A percentile compares a stretch with the other conserved stretches of the same genome.
Evolutionary conservation across 2,797 vertebrate species (phyloP).

Genomic region (Platalea minor): DNA sequence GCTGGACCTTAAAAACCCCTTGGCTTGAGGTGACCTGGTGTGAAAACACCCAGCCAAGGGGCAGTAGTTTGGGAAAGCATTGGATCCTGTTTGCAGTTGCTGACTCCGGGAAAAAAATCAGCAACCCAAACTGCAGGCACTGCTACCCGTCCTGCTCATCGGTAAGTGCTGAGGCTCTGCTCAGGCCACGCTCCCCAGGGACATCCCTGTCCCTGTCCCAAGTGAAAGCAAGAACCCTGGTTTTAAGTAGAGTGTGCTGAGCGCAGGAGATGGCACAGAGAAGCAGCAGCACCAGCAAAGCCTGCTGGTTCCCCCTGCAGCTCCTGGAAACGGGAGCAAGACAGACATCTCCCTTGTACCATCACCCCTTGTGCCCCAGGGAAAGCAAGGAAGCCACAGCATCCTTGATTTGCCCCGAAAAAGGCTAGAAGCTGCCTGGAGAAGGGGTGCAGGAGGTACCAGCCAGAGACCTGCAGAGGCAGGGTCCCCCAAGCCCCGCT

Average conservation of each 20-base stretch:
- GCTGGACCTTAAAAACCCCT: no score
- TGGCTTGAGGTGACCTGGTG: not conserved
- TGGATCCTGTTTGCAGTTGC: accelerated
- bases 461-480: not conserved
- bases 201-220: not conserved
- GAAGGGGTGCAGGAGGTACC: not conserved
- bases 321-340: accelerated
- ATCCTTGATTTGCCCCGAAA: not conserved
- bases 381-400: not conserved
- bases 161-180: not conserved
- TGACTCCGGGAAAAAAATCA: no score
- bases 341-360: not conserved
- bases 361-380: accelerated
- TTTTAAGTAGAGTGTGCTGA: not conserved
- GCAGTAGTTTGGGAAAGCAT: not conserved
- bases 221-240: not conserved
- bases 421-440: not conserved
- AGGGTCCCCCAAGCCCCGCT: accelerated
- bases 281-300: not conserved
- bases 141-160: no score
- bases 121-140: not conserved
- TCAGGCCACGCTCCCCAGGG: not conserved
- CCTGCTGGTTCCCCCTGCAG: not conserved
- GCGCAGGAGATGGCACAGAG: not conserved
- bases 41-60: not conserved